Evolutionary conservation across 2,888 invertebrate genomes (phyloP).

Genomic region (Hetaerina titia): DNA sequence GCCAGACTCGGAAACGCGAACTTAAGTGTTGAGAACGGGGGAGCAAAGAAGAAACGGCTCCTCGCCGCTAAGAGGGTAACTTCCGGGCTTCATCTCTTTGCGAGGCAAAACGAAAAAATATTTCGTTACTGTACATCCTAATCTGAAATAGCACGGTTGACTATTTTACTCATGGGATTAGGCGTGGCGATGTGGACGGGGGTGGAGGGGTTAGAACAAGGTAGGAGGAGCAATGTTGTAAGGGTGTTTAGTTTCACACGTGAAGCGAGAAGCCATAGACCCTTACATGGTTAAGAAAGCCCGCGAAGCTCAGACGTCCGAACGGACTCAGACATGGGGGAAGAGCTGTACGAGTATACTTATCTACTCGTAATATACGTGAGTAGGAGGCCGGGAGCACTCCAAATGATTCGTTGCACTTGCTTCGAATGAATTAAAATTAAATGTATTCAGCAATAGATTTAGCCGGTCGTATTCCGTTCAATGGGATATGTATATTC

Average conservation of each 20-base stretch:
- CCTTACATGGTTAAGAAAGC: not conserved
- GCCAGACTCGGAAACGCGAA: not conserved
- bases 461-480: too few relatives aligned
- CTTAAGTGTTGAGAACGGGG: not conserved
- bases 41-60: too few relatives aligned
- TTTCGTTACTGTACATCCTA: not conserved
- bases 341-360: too few relatives aligned
- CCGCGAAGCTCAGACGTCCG: not conserved
- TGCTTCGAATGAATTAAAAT: too few relatives aligned
- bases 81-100: not conserved
- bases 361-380: too few relatives aligned
- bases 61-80: not conserved
- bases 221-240: not conserved
- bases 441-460: too few relatives aligned
- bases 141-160: not conserved
- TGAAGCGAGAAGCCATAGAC: not conserved
- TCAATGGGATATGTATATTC: too few relatives aligned
- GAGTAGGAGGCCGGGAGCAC: too few relatives aligned
- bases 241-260: not conserved
- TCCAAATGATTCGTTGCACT: too few relatives aligned
- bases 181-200: not conserved
- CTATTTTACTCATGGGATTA: not conserved
- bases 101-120: not conserved
- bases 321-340: not conserved
- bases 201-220: not conserved